Evolutionary conservation across 2,888 invertebrate genomes (phyloP), one percentile per base, ranked within the genome.

Genomic region (Ormyrus rosae): DNA sequence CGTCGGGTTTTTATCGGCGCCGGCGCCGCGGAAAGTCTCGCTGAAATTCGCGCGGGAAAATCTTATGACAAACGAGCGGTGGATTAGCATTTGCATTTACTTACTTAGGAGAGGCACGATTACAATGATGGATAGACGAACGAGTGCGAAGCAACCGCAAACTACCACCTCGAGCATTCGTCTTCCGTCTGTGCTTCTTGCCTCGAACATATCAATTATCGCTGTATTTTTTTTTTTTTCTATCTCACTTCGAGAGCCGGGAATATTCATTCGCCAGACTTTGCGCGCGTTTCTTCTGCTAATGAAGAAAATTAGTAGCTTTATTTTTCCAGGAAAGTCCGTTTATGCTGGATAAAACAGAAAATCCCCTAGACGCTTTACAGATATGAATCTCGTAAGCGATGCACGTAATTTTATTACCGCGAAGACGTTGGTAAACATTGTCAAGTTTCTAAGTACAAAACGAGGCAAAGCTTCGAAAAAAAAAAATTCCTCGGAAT

Each of bases 1-100:
- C 34, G 34, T 34, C 34, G 34, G 34, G 34, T 34, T 34, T 34
- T 34, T 34, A 34, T 34, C 19, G 13, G 46, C 46, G 71, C 61
- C 34, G 19, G 11, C 19, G 71, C 10, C 34, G 34, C 34, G 71
- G 48, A n/a, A 67, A 50, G 48, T 61, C 64, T 1, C 50, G 65
- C 51, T 68, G 71, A 77, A 74, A 74, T 69, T 65, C 58, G 48
- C 65, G 51, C 68, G 60, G 53, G 73, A 71, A 77, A 78, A 73
- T 72, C 60, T 73, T 50, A 51, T 64, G 71, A 69, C 65, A 64
- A 68, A 13, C 67, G 58, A 58, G 13, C 48, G 8, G 6, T 34
- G 50, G 56, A 67, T 5, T 6, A 11, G 8, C 53, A 53, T 10
- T 53, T 10, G 9, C 8, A 8, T 53, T 50, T 11, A 34, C 19